These are phyloP conservation scores for Monopis laevigella DNA, from an alignment of 2,888 invertebrate species.

Conservation along the genomic window DNA sequence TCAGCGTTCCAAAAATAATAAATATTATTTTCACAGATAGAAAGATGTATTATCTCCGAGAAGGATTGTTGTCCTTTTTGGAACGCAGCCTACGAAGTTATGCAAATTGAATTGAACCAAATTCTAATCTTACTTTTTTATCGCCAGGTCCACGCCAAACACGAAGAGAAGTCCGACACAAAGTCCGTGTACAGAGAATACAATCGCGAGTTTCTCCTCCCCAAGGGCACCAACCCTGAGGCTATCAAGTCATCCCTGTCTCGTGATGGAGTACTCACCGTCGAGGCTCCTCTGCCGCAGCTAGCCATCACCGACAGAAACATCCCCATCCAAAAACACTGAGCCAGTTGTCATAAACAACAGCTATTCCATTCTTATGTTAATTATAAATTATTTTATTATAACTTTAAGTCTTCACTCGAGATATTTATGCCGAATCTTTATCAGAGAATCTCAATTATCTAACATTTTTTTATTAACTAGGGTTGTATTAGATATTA, in stretches of 20 bases:
- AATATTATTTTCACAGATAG: no score
- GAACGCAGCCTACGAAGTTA: no score
- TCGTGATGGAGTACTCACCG: conserved; percentile 95
- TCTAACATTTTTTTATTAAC: conserved; percentile 1
- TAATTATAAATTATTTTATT: conserved; percentile 60
- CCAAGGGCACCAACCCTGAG: conserved; percentile 97
- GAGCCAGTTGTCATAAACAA: conserved; percentile 25
- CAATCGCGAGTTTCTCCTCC: conserved; percentile 96
- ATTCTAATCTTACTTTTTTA: not conserved
- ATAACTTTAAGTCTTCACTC: conserved; percentile 49
- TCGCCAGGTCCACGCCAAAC: conserved; percentile 92
- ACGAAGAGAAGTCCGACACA: conserved; percentile 97
- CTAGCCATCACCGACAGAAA: conserved; percentile 81
- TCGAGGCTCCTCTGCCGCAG: conserved; percentile 95
- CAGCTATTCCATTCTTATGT: conserved; percentile 48
- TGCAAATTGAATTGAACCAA: no score
- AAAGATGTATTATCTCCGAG: no score
- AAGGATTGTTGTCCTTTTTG: no score
- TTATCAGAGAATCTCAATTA: conserved; percentile 46
- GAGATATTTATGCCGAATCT: conserved; percentile 52
- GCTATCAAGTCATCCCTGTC: conserved; percentile 94
- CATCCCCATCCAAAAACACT: conserved; percentile 80
- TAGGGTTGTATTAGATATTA: not conserved
- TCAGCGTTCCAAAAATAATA: no score
- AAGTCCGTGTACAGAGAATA: conserved; percentile 98